A percentile compares a stretch with the other conserved stretches of the same genome.
These are phyloP conservation scores for Spinibarbus caldwelli DNA, from an alignment of 2,797 vertebrate genomes.

Conservation along the genomic window DNA sequence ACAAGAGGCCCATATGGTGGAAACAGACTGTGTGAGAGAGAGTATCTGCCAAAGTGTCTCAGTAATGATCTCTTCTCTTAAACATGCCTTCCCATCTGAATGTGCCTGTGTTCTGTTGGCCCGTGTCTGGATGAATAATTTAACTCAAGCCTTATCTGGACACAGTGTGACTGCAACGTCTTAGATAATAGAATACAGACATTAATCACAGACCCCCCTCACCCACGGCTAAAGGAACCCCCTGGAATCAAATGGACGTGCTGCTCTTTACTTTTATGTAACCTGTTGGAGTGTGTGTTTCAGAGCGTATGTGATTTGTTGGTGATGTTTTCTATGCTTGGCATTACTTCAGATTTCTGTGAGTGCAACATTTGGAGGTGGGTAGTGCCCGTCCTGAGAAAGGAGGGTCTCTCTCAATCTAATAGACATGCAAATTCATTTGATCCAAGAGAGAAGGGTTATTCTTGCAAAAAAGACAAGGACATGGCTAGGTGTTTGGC, in stretches of 20 bases:
- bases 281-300: slow-evolving; percentile 25
- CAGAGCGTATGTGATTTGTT: not conserved
- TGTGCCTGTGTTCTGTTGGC: slow-evolving; percentile 42
- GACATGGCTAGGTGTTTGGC: not conserved
- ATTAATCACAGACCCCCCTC: slow-evolving; percentile 49
- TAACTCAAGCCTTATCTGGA: slow-evolving; percentile 53
- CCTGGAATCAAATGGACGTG: not conserved
- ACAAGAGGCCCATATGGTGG: slow-evolving; percentile 42
- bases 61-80: slow-evolving; percentile 44
- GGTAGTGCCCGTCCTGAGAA: not conserved
- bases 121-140: slow-evolving; percentile 54
- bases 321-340: not conserved
- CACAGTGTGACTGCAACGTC: slow-evolving; percentile 30
- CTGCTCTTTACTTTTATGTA: not conserved
- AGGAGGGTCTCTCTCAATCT: not conserved
- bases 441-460: not conserved
- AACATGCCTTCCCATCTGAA: slow-evolving; percentile 44
- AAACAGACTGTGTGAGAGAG: slow-evolving; percentile 44
- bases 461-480: not conserved
- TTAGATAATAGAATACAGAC: slow-evolving; percentile 54
- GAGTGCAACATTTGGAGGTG: slow-evolving; percentile 5
- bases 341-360: not conserved
- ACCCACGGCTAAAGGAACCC: slow-evolving; percentile 10
- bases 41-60: slow-evolving; percentile 41
- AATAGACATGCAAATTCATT: not conserved